Conservation (phyloP, 2,888 invertebrate genomes). For the Cecidostiba fungosa region DNA sequence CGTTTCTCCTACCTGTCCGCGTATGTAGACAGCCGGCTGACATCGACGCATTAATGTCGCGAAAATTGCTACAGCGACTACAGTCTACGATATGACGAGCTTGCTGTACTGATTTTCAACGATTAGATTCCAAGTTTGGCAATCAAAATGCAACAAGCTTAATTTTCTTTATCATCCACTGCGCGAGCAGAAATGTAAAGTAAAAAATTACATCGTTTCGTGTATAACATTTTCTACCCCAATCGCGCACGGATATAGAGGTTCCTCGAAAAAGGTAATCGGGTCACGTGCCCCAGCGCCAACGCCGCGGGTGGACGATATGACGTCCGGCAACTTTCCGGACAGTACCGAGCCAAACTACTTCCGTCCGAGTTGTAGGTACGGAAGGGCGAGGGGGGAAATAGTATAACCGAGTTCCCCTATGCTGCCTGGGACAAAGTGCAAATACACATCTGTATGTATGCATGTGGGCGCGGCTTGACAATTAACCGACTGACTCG, state of each 20-base stretch:
- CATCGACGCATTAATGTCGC: constrained; percentile 18
- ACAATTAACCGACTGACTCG: constrained; percentile 42
- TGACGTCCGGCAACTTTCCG: constrained; percentile 43
- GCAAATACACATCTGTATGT: constrained; percentile 33
- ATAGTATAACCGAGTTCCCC: constrained; percentile 45
- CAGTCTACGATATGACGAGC: background rate
- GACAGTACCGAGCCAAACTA: constrained; percentile 36
- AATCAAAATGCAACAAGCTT: background rate
- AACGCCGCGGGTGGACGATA: background rate
- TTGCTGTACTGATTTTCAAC: background rate
- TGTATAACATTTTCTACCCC: background rate
- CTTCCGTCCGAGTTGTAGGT: constrained; percentile 38
- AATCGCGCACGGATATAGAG: background rate
- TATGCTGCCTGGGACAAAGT: background rate
- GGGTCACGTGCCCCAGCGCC: constrained; percentile 25
- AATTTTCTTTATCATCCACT: background rate
- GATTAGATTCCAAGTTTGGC: background rate
- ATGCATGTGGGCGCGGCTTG: background rate
- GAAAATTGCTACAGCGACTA: constrained; percentile 2
- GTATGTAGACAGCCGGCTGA: background rate
- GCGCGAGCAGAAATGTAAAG: background rate
- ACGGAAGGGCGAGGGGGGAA: background rate
- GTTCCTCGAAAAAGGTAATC: constrained; percentile 14
- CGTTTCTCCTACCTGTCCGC: background rate
- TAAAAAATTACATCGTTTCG: background rate